phyloP scores from a whole-genome alignment of 2,113 vertebrate genomes.

The Paracyprichromis sp. region DNA sequence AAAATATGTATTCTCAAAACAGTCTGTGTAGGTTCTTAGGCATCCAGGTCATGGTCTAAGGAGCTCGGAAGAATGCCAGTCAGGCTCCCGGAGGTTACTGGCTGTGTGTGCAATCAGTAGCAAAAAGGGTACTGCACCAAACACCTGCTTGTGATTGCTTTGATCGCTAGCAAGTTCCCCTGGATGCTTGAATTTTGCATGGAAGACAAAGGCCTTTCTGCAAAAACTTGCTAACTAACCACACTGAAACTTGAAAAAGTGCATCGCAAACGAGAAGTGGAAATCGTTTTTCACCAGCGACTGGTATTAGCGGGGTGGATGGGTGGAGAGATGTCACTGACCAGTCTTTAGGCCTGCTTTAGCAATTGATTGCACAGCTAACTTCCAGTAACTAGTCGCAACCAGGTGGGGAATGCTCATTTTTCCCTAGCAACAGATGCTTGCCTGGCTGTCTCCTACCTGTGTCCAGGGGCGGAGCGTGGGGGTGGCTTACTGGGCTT shows the following conservation, averaged over 20 bases:
- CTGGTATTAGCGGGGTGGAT: background rate
- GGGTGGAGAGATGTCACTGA: background rate
- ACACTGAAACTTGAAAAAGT: background rate
- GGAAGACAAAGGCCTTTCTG: background rate
- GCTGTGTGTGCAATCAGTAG: background rate
- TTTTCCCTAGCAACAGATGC: background rate
- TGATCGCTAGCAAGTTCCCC: background rate
- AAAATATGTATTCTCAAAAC: background rate
- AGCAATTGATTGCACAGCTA: background rate
- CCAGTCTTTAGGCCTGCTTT: background rate
- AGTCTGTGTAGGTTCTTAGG: background rate
- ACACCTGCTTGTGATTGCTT: background rate
- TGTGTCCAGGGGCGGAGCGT: no score
- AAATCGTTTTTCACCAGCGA: background rate
- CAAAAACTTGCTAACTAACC: background rate
- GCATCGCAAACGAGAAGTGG: background rate
- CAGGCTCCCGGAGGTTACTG: background rate
- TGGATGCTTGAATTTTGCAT: background rate
- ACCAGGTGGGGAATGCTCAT: background rate
- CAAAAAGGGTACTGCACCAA: background rate
- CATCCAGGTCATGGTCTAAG: background rate
- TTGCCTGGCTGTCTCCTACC: background rate
- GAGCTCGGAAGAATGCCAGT: background rate
- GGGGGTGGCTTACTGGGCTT: no score
- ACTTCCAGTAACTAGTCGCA: background rate